Evolutionary conservation across 2,113 vertebrate species (phyloP), one percentile per base, ranked within the genome.

Genomic region (Hypocryptadius cinnamomeus): DNA sequence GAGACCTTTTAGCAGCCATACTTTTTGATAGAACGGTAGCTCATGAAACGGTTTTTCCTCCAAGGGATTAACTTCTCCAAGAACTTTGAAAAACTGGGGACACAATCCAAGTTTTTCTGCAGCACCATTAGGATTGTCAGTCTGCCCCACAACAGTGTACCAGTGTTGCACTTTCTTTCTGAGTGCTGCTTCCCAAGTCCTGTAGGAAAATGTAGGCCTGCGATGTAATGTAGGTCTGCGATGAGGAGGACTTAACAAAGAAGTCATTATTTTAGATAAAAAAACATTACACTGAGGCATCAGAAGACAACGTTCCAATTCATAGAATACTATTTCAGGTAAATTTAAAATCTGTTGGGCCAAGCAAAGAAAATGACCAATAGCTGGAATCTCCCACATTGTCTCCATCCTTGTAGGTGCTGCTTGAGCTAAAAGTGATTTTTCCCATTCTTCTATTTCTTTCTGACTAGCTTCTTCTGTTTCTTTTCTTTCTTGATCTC

Each of bases 311-410:
- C 99, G 99, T 96, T 99, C 99, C 90, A 99, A 97, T 95, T 99
- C 99, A 78, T 98, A 99, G 97, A 99, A 99, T 48, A 99, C 98
- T 84, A 99, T 99, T 98, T 99, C 99, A 31, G 99, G 99, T 85
- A 99, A 98, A 96, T 99, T 99, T 79, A 99, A 98, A 82, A 98
- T 98, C 79, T 98, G 98, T 92, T 99, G 99, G 63, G 99, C 99
- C 96, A 99, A 98, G 96, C 99, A 99, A 91, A 99, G 98, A 85
- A 99, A 99, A 97, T 99, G 99, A 30, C 99, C 99, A 68, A 99
- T 98, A 79, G 99, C 99, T 92, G 99, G 99, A 79, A 99, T 98
- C 96, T 99, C 99, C 99, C 99, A 99, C 97, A 99, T 98, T 57
- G 98, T 98, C 89, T 98, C 98, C 96, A 99, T 98, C 27, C 97